Conservation (phyloP, 2,113 vertebrate genomes). For the Tetrax tetrax region DNA sequence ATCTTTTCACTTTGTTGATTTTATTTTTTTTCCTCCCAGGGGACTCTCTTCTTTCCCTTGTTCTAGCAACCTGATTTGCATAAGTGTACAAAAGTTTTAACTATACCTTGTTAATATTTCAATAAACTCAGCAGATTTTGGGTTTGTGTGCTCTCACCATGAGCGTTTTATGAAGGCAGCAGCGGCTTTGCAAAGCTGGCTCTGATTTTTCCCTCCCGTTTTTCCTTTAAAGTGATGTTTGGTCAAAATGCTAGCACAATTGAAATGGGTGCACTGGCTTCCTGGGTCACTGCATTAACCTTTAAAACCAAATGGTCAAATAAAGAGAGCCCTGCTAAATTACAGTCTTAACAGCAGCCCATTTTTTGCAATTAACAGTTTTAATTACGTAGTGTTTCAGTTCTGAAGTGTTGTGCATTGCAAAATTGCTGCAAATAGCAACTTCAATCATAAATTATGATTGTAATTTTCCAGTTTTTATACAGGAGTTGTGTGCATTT, state of each 20-base stretch:
- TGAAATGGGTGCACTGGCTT: not conserved
- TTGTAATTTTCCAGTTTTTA: conserved; percentile 61
- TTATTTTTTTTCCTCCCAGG: conserved; percentile 65
- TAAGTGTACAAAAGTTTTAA: conserved; percentile 67
- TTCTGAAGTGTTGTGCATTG: conserved; percentile 49
- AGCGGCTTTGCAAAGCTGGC: not conserved
- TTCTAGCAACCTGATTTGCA: not conserved
- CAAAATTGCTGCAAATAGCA: conserved; percentile 70
- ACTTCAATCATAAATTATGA: conserved; percentile 64
- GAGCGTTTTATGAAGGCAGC: not conserved
- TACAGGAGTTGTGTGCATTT: conserved; percentile 32
- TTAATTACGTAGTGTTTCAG: conserved; percentile 74
- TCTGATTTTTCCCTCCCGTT: not conserved
- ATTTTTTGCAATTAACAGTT: conserved; percentile 74
- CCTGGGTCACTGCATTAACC: conserved; percentile 65
- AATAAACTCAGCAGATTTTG: conserved; percentile 73
- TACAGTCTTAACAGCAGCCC: conserved; percentile 59
- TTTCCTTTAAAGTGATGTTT: conserved; percentile 28
- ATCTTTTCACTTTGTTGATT: conserved; percentile 75
- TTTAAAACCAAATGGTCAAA: conserved; percentile 65
- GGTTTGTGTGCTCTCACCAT: not conserved
- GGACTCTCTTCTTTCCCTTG: conserved; percentile 42
- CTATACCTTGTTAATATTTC: conserved; percentile 73
- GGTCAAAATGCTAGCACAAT: conserved; percentile 1
- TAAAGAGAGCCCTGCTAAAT: conserved; percentile 64